These are phyloP conservation scores for Ciconia maguari DNA, from an alignment of 2,113 vertebrate species.

Conservation along the genomic window DNA sequence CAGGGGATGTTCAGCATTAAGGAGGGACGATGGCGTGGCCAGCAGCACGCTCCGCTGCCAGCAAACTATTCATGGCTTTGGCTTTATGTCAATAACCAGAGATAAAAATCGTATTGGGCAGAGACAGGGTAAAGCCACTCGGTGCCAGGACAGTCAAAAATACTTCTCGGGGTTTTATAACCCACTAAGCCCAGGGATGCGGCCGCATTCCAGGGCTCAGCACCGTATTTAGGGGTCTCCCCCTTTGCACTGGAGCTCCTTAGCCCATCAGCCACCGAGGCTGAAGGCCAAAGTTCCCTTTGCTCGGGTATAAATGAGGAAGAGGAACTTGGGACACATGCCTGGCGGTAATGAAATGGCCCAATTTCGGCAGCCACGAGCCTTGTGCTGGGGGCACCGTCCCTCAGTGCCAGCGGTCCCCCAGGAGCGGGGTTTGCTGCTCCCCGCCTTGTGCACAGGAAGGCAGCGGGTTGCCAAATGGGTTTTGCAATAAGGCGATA, in stretches of 20 bases:
- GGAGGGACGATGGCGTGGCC: not conserved
- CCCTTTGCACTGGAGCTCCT: not conserved
- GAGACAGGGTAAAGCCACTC: not conserved
- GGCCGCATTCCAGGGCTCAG: accelerated
- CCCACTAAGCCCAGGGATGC: accelerated
- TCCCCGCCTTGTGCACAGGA: not conserved
- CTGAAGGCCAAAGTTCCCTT: not conserved
- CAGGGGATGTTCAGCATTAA: accelerated
- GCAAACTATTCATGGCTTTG: constrained; percentile 29
- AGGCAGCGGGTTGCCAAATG: not conserved
- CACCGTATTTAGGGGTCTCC: not conserved
- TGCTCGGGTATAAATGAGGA: not conserved
- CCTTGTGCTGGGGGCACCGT: not conserved
- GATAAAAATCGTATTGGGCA: constrained; percentile 17
- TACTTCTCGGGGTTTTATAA: not conserved
- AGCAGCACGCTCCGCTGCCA: constrained; percentile 18
- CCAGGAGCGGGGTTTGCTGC: not conserved
- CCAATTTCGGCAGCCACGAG: not conserved
- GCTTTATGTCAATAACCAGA: not conserved
- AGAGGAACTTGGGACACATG: not conserved
- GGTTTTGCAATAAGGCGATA: not conserved
- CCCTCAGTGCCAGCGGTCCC: accelerated
- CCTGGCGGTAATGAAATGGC: accelerated
- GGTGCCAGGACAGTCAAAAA: not conserved
- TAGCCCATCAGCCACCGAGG: accelerated